Conservation (phyloP, 2,888 invertebrate species). For the Marasmarcha lunaedactyla region DNA sequence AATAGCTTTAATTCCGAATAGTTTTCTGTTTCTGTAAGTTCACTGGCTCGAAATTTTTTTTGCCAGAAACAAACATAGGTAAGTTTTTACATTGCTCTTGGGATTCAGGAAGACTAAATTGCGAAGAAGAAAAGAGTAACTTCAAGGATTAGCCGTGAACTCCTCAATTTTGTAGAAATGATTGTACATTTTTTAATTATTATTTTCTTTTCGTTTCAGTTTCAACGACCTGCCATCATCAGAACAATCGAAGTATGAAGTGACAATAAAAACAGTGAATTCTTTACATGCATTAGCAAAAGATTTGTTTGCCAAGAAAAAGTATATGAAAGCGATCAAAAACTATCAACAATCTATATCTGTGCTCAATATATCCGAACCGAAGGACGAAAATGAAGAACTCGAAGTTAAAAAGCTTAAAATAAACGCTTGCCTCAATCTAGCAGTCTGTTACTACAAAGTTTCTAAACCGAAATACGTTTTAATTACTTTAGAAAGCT, state of each 20-base stretch:
- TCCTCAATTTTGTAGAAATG: no score
- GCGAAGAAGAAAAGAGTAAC: no score
- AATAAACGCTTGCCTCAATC: constrained; percentile 36
- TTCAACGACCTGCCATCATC: constrained; percentile 44
- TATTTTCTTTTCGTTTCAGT: constrained; percentile 23
- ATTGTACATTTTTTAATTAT: no score
- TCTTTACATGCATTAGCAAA: constrained; percentile 38
- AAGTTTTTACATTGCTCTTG: no score
- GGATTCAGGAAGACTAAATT: no score
- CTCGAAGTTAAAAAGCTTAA: constrained; percentile 31
- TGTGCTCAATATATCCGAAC: constrained; percentile 31
- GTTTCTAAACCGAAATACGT: constrained; percentile 42
- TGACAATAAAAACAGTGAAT: constrained; percentile 36
- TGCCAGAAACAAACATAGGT: no score
- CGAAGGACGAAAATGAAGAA: constrained; percentile 26
- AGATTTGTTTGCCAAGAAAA: constrained; percentile 28
- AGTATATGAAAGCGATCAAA: constrained; percentile 32
- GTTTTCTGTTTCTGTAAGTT: no score
- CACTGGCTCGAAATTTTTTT: no score
- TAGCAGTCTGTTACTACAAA: constrained; percentile 50
- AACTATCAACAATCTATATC: constrained; percentile 43
- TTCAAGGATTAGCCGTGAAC: no score
- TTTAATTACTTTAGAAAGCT: constrained; percentile 39
- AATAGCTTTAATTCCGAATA: no score
- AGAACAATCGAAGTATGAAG: constrained; percentile 42